A percentile compares a stretch with the other conserved stretches of the same genome.
Conservation (phyloP, 30 jellyfish, hydroid and myxozoan species). For the Aurelia aurita region DNA sequence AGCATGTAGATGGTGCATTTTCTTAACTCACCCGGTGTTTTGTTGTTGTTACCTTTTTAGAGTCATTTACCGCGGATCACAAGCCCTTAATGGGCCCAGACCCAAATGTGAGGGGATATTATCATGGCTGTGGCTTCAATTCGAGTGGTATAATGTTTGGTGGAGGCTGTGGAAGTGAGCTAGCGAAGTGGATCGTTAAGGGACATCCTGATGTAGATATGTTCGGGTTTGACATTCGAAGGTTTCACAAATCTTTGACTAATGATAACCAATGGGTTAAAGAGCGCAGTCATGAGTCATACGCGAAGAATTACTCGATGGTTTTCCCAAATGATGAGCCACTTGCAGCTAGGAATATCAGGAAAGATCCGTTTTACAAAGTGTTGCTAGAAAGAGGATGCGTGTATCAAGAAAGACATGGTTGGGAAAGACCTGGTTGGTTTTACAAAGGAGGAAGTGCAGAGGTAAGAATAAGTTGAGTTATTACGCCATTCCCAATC, state of each 20-base stretch:
- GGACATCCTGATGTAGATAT: conserved; percentile 97
- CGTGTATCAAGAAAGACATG: conserved; percentile 95
- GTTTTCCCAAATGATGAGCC: conserved; percentile 98
- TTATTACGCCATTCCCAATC: no score
- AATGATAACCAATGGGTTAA: conserved; percentile 75
- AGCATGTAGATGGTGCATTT: no score
- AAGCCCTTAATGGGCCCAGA: conserved; percentile 99
- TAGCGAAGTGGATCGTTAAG: conserved; percentile 95
- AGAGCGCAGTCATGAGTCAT: conserved; percentile 97
- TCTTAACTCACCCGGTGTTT: no score
- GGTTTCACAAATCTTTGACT: conserved; percentile 90
- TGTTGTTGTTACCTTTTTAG: conserved; percentile 29
- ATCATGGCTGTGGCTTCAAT: conserved; percentile 97
- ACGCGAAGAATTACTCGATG: conserved; percentile 95
- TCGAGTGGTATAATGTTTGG: conserved; percentile 96
- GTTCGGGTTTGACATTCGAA: conserved; percentile 92
- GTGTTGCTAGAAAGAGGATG: conserved; percentile 90
- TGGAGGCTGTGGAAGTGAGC: conserved; percentile 96
- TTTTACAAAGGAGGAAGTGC: conserved; percentile 67
- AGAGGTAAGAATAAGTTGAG: conserved; percentile 51
- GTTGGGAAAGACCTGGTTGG: conserved; percentile 99
- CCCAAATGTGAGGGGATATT: conserved; percentile 83
- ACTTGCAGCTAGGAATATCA: conserved; percentile 93
- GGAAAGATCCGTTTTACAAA: conserved; percentile 95
- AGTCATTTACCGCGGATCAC: conserved; percentile 97